Base-by-base conservation (phyloP, 2,113 vertebrate genomes). In the Callospermophilus lateralis region DNA sequence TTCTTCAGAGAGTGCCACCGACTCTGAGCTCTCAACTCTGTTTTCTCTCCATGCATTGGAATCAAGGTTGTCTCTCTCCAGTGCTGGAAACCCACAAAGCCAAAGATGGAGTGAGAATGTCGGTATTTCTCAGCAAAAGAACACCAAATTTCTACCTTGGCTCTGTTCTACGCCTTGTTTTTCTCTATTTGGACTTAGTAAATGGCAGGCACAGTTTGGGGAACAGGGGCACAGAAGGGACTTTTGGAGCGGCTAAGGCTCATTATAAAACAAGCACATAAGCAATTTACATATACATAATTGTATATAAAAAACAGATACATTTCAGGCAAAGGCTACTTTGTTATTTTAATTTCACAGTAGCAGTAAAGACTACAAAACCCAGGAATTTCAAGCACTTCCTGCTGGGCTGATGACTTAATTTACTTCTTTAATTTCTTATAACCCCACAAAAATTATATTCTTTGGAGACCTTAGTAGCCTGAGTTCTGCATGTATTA, bases 351-450 rank as follows among this genome's bases (percentile, higher is more conserved):
- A 98, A 98, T 98, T 98, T 98, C 97, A 98, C 95, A 98, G 98
- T 76, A 98, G 98, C 98, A 97, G 93, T 96, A 97, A 98, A 98
- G 92, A 53, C 89, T 39, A 96, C 32, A 97, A 98, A 98, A 97
- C 89, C 92, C 90, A 97, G 97, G 95, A 45, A 98, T 98, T 98
- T 98, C 95, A 72, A 97, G 96, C 37, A 92, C 95, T 98, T 98
- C 92, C 97, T 96, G 96, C 97, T 98, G 98, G 88, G 98, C 80
- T 97, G 92, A 95, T 97, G 96, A 98, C 97, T 98, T 98, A 98
- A 98, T 98, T 98, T 99, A 98, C 98, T 98, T 98, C 98, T 98
- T 98, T 98, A 99, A 99, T 98, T 98, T 99, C 97, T 98, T 98
- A 98, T 98, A 98, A 98, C 97, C 95, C 96, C 90, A 98, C 97